phyloP scores from a whole-genome alignment of 2,888 invertebrate genomes.

The Oscheius sp. region DNA sequence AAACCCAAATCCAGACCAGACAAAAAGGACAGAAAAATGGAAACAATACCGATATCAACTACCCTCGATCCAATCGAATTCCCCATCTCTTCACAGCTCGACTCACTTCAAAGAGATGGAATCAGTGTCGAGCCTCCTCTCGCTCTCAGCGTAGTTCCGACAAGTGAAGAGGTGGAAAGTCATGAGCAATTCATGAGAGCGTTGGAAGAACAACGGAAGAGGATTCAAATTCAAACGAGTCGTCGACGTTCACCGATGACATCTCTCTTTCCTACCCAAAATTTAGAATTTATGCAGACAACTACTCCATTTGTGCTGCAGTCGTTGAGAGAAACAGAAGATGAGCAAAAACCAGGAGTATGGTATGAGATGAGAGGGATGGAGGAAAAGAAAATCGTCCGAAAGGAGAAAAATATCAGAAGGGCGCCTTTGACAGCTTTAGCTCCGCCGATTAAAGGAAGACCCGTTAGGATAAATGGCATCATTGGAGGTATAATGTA shows the following conservation, averaged over 20 bases:
- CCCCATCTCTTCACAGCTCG: constrained; percentile 49
- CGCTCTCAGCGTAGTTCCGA: constrained; percentile 23
- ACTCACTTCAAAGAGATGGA: constrained; percentile 8
- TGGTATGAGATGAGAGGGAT: constrained; percentile 21
- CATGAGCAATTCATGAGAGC: constrained; percentile 23
- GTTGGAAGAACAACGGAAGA: constrained; percentile 3
- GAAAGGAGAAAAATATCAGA: neutral
- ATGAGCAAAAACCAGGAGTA: constrained; percentile 16
- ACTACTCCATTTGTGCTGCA: neutral
- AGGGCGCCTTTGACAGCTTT: neutral
- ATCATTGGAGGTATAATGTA: constrained; percentile 41
- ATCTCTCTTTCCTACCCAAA: neutral
- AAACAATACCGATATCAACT: neutral
- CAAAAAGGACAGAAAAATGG: neutral
- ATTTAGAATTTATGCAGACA: too few species aligned
- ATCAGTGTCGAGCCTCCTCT: constrained; percentile 14
- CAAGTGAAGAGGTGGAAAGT: constrained; percentile 12
- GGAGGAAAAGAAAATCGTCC: neutral
- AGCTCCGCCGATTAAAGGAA: constrained; percentile 38
- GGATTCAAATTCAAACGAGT: neutral
- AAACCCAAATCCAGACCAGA: constrained; percentile 5
- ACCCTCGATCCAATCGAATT: constrained; percentile 39
- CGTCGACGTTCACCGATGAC: neutral
- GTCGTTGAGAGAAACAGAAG: neutral
- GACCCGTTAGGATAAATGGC: constrained; percentile 50